Percentiles rank a stretch among this genome's conserved stretches.
These are phyloP conservation scores for Euplagia quadripunctaria DNA, from an alignment of 2,888 invertebrate genomes.

Conservation along the genomic window DNA sequence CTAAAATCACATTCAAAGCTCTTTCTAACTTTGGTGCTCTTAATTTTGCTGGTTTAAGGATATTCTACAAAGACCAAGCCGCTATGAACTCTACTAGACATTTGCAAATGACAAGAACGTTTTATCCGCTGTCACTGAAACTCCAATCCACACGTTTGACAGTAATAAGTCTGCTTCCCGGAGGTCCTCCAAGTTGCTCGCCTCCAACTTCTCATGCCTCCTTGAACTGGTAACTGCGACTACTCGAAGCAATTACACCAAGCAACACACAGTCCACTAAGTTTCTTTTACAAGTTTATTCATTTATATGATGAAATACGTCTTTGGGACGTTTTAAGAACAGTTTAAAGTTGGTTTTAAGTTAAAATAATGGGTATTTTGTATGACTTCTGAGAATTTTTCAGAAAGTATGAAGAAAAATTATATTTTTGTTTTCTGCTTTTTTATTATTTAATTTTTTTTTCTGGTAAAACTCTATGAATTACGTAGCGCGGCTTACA, in stretches of 20 bases:
- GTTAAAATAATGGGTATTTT: constrained; percentile 21
- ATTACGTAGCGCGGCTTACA: not conserved
- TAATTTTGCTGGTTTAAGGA: not conserved
- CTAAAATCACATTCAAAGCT: too few relatives aligned
- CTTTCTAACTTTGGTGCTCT: not conserved
- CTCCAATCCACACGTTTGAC: constrained; percentile 46
- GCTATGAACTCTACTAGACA: not conserved
- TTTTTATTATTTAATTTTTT: not conserved
- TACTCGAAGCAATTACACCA: constrained; percentile 77
- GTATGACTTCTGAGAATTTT: not conserved
- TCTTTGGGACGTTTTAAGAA: constrained; percentile 49
- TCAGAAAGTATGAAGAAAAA: not conserved
- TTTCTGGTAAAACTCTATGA: not conserved
- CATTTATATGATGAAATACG: constrained; percentile 54
- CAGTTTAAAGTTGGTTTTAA: constrained; percentile 35
- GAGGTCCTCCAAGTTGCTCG: constrained; percentile 56
- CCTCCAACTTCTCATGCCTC: constrained; percentile 69
- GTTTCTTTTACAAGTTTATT: constrained; percentile 61
- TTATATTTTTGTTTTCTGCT: not conserved
- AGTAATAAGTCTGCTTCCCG: constrained; percentile 64
- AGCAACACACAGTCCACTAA: constrained; percentile 63
- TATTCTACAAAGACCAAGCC: not conserved
- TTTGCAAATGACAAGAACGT: not conserved
- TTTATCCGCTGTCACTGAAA: constrained; percentile 23
- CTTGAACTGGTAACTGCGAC: constrained; percentile 79